Evolutionary conservation across 23 tunicate species (phyloP).

Genomic region (Corella eumyota): DNA sequence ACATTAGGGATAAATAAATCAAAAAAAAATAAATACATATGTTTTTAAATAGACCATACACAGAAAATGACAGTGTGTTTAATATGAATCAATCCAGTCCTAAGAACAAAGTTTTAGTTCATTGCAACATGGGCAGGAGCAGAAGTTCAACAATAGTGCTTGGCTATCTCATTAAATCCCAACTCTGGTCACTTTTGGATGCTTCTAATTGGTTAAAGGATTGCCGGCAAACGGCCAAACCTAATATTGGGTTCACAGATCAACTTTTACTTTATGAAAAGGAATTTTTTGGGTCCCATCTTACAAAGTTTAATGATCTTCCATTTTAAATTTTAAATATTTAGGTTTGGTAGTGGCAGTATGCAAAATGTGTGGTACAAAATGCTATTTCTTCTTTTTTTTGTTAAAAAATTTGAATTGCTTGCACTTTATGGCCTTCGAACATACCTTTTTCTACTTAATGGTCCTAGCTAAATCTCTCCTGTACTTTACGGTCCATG

Average conservation of each 20-base stretch:
- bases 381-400: too few relatives aligned
- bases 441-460: too few relatives aligned
- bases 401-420: too few relatives aligned
- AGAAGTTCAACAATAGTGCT: slow-evolving; percentile 78
- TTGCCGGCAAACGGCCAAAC: slow-evolving; percentile 62
- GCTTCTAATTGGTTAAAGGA: slow-evolving; percentile 71
- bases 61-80: too few relatives aligned
- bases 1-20: too few relatives aligned
- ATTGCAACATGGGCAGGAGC: slow-evolving; percentile 74
- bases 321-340: slow-evolving; percentile 59
- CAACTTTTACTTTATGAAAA: slow-evolving; percentile 57
- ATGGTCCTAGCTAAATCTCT: too few relatives aligned
- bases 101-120: slow-evolving; percentile 58
- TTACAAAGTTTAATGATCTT: slow-evolving; percentile 41
- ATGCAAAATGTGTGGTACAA: neutral
- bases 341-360: neutral
- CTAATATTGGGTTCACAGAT: slow-evolving; percentile 68
- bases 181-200: slow-evolving; percentile 30
- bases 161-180: slow-evolving; percentile 46
- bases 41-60: too few relatives aligned
- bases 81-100: too few relatives aligned
- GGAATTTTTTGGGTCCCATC: slow-evolving; percentile 24
- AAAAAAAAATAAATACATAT: too few relatives aligned
- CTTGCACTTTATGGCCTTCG: too few relatives aligned
- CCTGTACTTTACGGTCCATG: too few relatives aligned